A percentile compares a stretch with the other conserved stretches of the same genome.
phyloP scores from a whole-genome alignment of 2,113 vertebrate genomes.

The Pomatostomus ruficeps region DNA sequence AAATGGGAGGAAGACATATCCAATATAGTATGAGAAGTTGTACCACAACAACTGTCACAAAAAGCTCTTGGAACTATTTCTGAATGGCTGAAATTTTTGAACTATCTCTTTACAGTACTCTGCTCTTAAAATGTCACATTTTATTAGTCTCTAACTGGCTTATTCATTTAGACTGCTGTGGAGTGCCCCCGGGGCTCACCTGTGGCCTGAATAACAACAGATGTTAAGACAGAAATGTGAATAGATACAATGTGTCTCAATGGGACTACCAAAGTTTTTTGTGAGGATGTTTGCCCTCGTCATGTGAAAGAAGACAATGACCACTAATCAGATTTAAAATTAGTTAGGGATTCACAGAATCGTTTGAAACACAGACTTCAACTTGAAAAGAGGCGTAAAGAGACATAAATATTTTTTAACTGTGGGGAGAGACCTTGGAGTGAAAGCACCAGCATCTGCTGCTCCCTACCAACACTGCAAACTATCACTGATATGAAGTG shows the following conservation, averaged over 20 bases:
- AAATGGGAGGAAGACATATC: background rate
- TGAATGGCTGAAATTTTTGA: background rate
- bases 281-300: background rate
- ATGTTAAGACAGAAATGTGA: background rate
- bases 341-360: background rate
- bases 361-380: background rate
- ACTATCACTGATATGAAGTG: background rate
- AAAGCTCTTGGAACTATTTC: background rate
- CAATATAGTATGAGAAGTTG: background rate
- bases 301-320: background rate
- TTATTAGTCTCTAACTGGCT: background rate
- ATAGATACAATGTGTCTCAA: background rate
- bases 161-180: background rate
- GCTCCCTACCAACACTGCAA: rapidly evolving
- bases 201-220: background rate
- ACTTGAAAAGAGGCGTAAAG: background rate
- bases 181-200: background rate
- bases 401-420: background rate
- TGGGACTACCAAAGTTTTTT: background rate
- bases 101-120: background rate
- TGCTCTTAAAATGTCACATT: constrained; percentile 10
- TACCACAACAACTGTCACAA: background rate
- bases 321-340: background rate
- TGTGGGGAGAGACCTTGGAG: background rate
- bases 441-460: background rate